Percentiles rank a stretch among this genome's conserved stretches.
Conservation (phyloP, 2,888 invertebrate species). For the Macrosoma leucophasiata region DNA sequence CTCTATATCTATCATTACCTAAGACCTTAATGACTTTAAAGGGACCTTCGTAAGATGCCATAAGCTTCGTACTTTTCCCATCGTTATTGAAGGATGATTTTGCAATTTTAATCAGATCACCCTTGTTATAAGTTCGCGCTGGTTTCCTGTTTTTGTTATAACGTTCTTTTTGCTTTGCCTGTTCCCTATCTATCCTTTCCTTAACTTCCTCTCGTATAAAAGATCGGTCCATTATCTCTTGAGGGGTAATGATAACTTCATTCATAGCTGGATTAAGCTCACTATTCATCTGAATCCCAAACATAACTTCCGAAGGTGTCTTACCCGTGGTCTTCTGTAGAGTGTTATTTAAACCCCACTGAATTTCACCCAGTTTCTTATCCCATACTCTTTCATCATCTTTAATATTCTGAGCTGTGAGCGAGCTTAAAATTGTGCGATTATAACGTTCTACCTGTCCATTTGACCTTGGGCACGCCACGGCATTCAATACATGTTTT, state of each 20-base stretch:
- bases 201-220: not conserved
- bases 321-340: slow-evolving; percentile 9
- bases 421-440: slow-evolving; percentile 7
- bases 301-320: slow-evolving; percentile 14
- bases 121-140: not conserved
- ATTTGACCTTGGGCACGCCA: slow-evolving; percentile 17
- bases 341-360: slow-evolving; percentile 19
- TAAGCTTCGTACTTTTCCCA: too few species aligned
- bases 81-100: too few species aligned
- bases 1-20: too few species aligned
- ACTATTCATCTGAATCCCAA: slow-evolving; percentile 4
- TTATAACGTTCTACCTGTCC: slow-evolving; percentile 32
- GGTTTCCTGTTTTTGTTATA: not conserved
- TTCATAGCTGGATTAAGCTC: not conserved
- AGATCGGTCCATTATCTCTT: not conserved
- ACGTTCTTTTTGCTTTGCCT: not conserved
- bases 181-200: not conserved
- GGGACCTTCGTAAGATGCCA: too few species aligned
- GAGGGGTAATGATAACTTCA: not conserved
- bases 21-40: too few species aligned
- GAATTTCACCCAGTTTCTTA: slow-evolving; percentile 9
- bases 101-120: too few species aligned
- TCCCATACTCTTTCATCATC: slow-evolving; percentile 12
- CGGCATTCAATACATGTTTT: slow-evolving; percentile 16
- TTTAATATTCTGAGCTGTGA: slow-evolving; percentile 6